Evolutionary conservation across 2,888 invertebrate genomes (phyloP).

Genomic region (Reticulitermes lucifugus): DNA sequence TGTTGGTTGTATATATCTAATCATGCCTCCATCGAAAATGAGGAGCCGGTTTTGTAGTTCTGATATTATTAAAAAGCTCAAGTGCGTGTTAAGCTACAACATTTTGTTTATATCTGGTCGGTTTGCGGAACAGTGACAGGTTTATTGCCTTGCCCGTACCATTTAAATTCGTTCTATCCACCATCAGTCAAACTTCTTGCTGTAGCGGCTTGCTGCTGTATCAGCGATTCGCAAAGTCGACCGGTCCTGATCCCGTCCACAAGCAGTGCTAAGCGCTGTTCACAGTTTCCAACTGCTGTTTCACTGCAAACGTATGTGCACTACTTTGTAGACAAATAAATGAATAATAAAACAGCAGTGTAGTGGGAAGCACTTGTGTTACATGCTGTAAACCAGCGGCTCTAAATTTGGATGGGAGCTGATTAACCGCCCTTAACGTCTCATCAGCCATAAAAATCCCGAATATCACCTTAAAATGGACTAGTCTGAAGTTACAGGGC

Average conservation of each 20-base stretch:
- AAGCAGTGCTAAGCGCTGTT: not conserved
- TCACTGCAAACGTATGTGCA: too few relatives aligned
- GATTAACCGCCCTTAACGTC: too few relatives aligned
- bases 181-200: conserved; percentile 51
- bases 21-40: conserved; percentile 24
- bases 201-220: not conserved
- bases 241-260: not conserved
- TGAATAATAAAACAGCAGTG: too few relatives aligned
- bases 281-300: not conserved
- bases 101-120: not conserved
- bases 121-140: conserved; percentile 45
- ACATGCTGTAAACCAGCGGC: too few relatives aligned
- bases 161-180: conserved; percentile 44
- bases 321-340: too few relatives aligned
- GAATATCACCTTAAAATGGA: too few relatives aligned
- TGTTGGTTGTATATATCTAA: conserved; percentile 18
- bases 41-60: conserved; percentile 21
- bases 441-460: too few relatives aligned
- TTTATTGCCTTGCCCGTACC: conserved; percentile 44
- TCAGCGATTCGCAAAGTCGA: not conserved
- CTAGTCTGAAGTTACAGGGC: too few relatives aligned
- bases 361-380: too few relatives aligned
- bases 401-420: too few relatives aligned
- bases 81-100: not conserved
- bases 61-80: conserved; percentile 15